Evolutionary conservation across 1,140 invertebrate genomes (phyloP).

Genomic region (Apocrypta bakeri): DNA sequence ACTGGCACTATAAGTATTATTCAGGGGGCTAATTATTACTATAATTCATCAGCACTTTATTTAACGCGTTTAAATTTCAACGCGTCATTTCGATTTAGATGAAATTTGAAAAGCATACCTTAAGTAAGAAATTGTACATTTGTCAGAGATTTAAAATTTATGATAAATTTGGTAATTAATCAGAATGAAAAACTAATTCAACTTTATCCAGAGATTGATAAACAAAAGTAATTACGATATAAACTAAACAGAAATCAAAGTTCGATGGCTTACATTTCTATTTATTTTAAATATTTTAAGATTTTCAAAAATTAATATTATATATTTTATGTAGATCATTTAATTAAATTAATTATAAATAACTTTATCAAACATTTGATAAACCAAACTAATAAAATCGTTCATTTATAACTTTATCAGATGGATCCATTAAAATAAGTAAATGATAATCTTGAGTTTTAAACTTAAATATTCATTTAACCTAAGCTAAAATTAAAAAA

Average conservation of each 20-base stretch:
- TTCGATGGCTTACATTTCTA: slow-evolving; percentile 12
- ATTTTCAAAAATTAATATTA: neutral
- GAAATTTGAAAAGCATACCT: neutral
- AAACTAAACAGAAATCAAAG: slow-evolving; percentile 26
- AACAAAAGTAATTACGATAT: neutral
- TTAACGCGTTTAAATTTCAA: neutral
- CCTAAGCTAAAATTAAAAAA: slow-evolving; percentile 55
- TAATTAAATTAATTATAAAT: neutral
- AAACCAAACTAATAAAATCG: neutral
- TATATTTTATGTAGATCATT: neutral
- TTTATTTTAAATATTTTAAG: neutral
- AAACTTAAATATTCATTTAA: slow-evolving; percentile 41
- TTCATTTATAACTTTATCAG: neutral
- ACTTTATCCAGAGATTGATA: neutral
- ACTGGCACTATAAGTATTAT: slow-evolving; percentile 21
- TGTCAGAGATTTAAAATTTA: neutral
- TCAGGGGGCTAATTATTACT: slow-evolving; percentile 9
- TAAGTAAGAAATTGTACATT: neutral
- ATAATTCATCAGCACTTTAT: slow-evolving; percentile 1
- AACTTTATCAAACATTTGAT: neutral
- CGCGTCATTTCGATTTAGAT: neutral
- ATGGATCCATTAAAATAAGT: neutral
- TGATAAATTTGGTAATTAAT: neutral
- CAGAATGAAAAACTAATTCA: neutral
- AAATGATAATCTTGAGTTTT: slow-evolving; percentile 8